phyloP scores from a whole-genome alignment of 2,888 invertebrate species.

The Pelosia muscerda region DNA sequence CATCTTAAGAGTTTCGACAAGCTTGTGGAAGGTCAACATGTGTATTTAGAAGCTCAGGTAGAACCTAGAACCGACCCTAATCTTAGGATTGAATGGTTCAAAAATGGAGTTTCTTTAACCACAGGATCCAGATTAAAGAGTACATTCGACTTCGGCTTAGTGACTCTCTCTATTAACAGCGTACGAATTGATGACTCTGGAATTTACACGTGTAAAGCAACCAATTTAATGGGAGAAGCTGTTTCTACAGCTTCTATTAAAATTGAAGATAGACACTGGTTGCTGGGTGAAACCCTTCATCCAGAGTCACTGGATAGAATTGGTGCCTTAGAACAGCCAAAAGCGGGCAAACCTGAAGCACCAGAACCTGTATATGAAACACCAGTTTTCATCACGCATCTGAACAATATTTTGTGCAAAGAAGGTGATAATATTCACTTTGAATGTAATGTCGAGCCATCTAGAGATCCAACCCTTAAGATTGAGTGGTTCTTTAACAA shows the following conservation, averaged over 20 bases:
- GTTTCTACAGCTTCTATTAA: constrained; percentile 96
- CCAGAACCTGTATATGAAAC: constrained; percentile 93
- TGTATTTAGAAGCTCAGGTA: constrained; percentile 95
- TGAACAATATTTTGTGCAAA: constrained; percentile 95
- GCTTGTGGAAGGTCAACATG: constrained; percentile 94
- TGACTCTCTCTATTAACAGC: constrained; percentile 95
- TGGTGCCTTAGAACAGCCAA: constrained; percentile 94
- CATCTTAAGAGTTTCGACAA: constrained; percentile 95
- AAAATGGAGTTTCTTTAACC: constrained; percentile 94
- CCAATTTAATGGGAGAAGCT: constrained; percentile 97
- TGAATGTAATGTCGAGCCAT: constrained; percentile 96
- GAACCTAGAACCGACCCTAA: constrained; percentile 96
- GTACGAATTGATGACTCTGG: constrained; percentile 96
- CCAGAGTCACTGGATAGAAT: constrained; percentile 96
- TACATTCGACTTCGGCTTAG: constrained; percentile 98
- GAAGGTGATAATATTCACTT: constrained; percentile 96
- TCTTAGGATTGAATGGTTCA: constrained; percentile 96
- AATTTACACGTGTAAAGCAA: constrained; percentile 97
- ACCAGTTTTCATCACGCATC: constrained; percentile 95
- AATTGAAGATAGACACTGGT: constrained; percentile 95
- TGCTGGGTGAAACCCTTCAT: constrained; percentile 94
- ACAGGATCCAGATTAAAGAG: constrained; percentile 96
- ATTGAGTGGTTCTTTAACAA: constrained; percentile 99
- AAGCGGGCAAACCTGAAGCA: constrained; percentile 88
- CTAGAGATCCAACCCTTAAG: constrained; percentile 95